Percentiles rank a stretch among this genome's conserved stretches.
Conservation (phyloP, 2,113 vertebrate genomes). For the Pomatostomus ruficeps region DNA sequence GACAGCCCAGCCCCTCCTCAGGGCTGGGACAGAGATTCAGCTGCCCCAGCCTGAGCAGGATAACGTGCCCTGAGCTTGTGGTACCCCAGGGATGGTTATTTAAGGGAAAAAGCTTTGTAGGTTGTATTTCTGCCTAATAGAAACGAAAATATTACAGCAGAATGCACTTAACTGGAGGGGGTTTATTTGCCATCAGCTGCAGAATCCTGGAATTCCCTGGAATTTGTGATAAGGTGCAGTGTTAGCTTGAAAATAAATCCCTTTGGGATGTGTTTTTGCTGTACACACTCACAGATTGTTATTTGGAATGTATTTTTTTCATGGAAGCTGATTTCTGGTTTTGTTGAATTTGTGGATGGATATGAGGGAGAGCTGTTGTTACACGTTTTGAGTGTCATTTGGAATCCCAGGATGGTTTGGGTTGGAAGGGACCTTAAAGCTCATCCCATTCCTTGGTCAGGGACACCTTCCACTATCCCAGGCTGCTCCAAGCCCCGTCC, state of each 20-base stretch:
- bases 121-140: not conserved
- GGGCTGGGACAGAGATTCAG: not conserved
- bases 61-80: not conserved
- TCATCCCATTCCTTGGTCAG: not conserved
- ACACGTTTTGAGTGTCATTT: not conserved
- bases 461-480: not conserved
- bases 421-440: not conserved
- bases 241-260: not conserved
- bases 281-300: rapidly evolving
- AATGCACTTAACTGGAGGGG: rapidly evolving
- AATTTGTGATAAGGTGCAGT: not conserved
- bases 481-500: rapidly evolving
- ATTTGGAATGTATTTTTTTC: not conserved
- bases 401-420: not conserved
- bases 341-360: not conserved
- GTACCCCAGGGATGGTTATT: not conserved
- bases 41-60: not conserved
- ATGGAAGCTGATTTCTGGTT: not conserved
- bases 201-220: not conserved
- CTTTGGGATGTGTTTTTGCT: not conserved
- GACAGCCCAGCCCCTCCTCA: not conserved
- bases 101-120: not conserved
- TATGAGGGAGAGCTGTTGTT: not conserved
- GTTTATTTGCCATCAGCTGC: not conserved
- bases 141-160: not conserved